Evolutionary conservation across 1,140 invertebrate species (phyloP), one percentile per base, ranked within the genome.

Genomic region (Hesperophylax magnus): DNA sequence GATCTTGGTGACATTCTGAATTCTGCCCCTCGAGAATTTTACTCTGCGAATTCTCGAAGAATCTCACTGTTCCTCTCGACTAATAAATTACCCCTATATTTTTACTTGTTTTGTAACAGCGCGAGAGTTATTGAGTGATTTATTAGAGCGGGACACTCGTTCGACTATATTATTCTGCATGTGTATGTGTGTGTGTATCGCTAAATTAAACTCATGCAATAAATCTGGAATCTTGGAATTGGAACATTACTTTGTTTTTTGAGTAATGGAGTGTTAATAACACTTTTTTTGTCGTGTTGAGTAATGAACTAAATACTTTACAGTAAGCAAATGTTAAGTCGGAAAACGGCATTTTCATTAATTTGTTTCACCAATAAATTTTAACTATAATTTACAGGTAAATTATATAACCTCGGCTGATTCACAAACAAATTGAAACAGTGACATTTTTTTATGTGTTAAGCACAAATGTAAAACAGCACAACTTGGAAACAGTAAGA

Each of bases 41-140:
- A 34, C 24, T 63, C 22, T 14, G 63, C 18, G 24, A 77, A 61
- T 65, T 31, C 27, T n/a, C 63, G 22, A 31, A 34, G 27, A 65
- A n/a, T 34, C 63, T 17, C 63, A 1, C 22, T 17, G 63, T 65
- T 65, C 27, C 17, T 27, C 22, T 17, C 58, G 58, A 24, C 20
- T 61, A 61, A 65, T 65, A 65, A 65, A 31, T 31, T 31, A 65
- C 14, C 3, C 5, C 14, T 20, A 6, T 24, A 65, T 65, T 65
- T 65, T 34, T 65, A 31, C 27, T 65, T 65, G 9, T 65, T 65
- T 65, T 61, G 58, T 61, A 61, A 20, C 58, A n/a, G 22, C 14
- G 27, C 22, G 27, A 22, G 27, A 65, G 63, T 65, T 65, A 65
- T 65, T 65, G 63, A 65, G 63, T 65, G 63, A 65, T 65, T 65